Base-by-base conservation (phyloP, 2,797 vertebrate genomes). In the Ctenosaura bakeri region DNA sequence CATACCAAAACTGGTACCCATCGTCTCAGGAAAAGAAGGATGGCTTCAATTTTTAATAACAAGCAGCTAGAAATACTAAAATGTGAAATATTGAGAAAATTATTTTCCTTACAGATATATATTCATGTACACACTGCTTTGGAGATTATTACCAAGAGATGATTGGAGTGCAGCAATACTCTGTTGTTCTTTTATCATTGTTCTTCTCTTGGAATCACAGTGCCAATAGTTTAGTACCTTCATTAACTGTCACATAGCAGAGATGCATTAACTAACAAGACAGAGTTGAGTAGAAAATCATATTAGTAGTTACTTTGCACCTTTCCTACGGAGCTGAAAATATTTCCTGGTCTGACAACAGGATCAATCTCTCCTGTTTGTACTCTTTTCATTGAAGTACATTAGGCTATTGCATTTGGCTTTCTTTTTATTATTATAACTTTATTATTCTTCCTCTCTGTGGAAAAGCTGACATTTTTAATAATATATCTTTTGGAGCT, bases 281-380 rank as follows among this genome's bases (percentile, higher is more conserved):
- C n/a, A 77, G 35, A 59, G 6, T 13, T 10, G 7, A 66, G 59
- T 32, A n/a, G n/a, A 46, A 20, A 54, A 16, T 22, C 56, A 38
- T 78, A 71, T 46, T 83, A 87, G 85, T 77, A 52, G 69, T 66
- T 77, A 32, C 24, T 74, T 86, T 77, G 24, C 50, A 32, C 6
- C 0, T 56, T 93, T 90, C n/a, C 32, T 24, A 73, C 64, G 14
- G 0, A 85, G 83, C 1, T 66, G 83, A 86, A 90, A 77, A 85
- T 92, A 85, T 71, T 85, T 88, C 52, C 66, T 92, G 88, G 50
- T 0, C 73, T 84, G 32, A 76, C 78, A 82, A 87, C 62, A 82
- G 66, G 62, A 85, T 4, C 85, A 12, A 56, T 69, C 90, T 38
- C 10, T 85, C 90, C 84, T 91, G 87, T 77, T 89, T 88, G 87